Base-by-base conservation (phyloP, 2,888 invertebrate species). In the Plebejus anna region DNA sequence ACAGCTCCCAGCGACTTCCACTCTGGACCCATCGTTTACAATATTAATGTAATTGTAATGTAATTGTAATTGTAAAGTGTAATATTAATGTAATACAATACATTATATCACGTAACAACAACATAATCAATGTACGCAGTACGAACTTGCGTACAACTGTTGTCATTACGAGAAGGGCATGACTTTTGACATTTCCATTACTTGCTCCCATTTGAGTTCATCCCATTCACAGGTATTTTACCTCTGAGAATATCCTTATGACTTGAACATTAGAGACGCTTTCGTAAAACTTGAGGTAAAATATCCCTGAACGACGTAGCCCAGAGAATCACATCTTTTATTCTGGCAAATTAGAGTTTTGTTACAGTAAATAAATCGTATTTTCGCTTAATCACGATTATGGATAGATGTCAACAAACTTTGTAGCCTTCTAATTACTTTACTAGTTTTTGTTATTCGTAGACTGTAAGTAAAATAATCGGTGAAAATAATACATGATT, bases 181-280 rank as follows among this genome's bases (percentile, higher is more conserved):
- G 55, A 70, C 70, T 36, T 70, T 70, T 70, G 38, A 70, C 70
- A 38, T 70, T 70, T 38, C 16, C 16, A 38, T 38, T 70, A 70
- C 36, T 70, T 28, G 22, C 61, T 28, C 61, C 61, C 61, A 11
- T 11, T 11, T 61, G 61, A 28, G 47, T 47, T 47, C 9, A 47
- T 47, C 55, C 16, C 16, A 55, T 55, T 55, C 16, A 16, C 16
- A 16, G 4, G 16, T 55, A 55, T 4, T 55, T 55, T 16, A 16
- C 16, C 55, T 16, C 16, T 55, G 11, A 55, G 4, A 11, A 55
- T 4, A 55, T 16, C 55, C 16, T 55, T 55, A 16, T 55, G 4
- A 13, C 13, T 0, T 16, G 1, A 16, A 4, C 13, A 55, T 55
- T 4, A 55, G 55, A 16, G 11, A 3, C 16, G 16, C 55, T 55